These are phyloP conservation scores for Spheniscus mendiculus DNA, from an alignment of 2,113 vertebrate genomes.

Conservation along the genomic window DNA sequence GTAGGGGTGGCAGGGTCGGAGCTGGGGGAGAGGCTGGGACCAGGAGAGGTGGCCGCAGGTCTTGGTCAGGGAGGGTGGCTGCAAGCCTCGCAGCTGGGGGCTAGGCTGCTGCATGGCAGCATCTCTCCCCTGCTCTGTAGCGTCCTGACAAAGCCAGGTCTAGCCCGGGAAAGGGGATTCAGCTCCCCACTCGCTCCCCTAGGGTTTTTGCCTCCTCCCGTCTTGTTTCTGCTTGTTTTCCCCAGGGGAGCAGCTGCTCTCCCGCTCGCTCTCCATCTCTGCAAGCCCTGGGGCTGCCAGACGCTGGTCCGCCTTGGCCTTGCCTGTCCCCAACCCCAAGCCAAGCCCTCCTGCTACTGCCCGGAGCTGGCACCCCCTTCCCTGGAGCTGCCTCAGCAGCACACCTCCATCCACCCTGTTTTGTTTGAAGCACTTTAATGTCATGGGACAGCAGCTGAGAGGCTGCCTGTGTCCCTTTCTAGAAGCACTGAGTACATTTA, in stretches of 20 bases:
- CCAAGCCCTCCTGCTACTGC: not conserved
- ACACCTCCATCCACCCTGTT: not conserved
- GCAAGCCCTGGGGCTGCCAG: not conserved
- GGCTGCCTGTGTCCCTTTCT: not conserved
- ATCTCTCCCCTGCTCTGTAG: not conserved
- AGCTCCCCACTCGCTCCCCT: not conserved
- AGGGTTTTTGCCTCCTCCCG: not conserved
- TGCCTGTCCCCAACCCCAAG: not conserved
- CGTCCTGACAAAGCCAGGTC: not conserved
- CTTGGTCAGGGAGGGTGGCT: not conserved
- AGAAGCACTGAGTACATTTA: slow-evolving; percentile 49
- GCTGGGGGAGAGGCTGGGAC: not conserved
- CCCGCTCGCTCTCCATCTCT: not conserved
- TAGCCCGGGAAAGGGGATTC: not conserved
- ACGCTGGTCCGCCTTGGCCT: not conserved
- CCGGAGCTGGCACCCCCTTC: not conserved
- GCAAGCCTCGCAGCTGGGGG: not conserved
- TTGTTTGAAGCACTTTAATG: slow-evolving; percentile 55
- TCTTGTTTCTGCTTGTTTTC: not conserved
- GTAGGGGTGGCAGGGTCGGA: fast-evolving
- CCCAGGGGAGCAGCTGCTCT: not conserved
- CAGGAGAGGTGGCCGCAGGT: not conserved
- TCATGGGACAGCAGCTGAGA: not conserved
- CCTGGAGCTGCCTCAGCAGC: not conserved
- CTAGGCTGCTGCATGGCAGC: not conserved